Evolutionary conservation across 2,888 invertebrate species (phyloP).

Genomic region (Margaritifera margaritifera): DNA sequence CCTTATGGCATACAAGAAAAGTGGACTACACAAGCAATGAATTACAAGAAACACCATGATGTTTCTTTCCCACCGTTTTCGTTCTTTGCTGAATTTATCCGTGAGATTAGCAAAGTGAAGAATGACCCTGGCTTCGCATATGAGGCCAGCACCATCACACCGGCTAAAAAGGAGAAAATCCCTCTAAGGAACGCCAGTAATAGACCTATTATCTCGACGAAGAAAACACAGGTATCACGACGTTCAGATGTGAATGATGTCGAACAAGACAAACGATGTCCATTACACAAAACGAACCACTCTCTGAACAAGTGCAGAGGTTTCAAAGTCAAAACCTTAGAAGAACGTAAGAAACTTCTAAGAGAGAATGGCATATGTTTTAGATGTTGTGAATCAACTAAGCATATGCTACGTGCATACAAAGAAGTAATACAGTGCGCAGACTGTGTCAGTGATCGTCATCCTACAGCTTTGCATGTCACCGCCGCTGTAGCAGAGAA

Average conservation of each 20-base stretch:
- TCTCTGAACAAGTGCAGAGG: conserved; percentile 13
- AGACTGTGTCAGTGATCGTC: conserved; percentile 7
- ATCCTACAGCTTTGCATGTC: conserved; percentile 11
- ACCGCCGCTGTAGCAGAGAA: too few relatives aligned
- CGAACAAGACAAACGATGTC: background rate
- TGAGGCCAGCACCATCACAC: background rate
- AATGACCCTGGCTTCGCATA: conserved; percentile 17
- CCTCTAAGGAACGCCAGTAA: too few relatives aligned
- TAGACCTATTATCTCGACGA: background rate
- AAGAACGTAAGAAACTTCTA: conserved; percentile 10
- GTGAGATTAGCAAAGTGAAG: background rate
- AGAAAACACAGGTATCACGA: background rate
- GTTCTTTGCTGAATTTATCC: conserved; percentile 9
- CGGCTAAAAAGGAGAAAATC: too few relatives aligned
- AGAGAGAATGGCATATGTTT: conserved; percentile 15
- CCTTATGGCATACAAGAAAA: conserved; percentile 18
- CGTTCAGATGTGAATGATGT: background rate
- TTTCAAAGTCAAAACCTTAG: conserved; percentile 3
- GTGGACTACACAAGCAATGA: conserved; percentile 7
- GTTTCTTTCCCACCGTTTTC: conserved; percentile 14
- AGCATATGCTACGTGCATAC: conserved; percentile 7
- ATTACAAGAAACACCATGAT: conserved; percentile 7
- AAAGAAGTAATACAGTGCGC: conserved; percentile 1
- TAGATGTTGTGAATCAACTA: conserved; percentile 8
- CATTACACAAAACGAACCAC: conserved; percentile 5